These are phyloP conservation scores for Lytechinus variegatus DNA, from an alignment of 35 echinoderm and acorn worm species.

Conservation along the genomic window DNA sequence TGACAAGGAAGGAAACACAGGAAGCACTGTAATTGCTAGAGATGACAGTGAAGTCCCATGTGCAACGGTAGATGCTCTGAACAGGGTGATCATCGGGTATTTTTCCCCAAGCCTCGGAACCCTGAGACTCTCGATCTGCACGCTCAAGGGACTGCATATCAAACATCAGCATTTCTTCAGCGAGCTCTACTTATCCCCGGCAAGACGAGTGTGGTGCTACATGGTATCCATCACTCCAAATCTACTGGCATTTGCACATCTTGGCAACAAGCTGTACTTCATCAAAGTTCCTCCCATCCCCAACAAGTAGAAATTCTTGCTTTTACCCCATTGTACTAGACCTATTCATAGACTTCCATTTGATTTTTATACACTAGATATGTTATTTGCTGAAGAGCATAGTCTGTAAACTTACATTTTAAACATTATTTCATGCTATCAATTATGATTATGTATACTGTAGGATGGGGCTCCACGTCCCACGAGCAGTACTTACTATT, in stretches of 20 bases:
- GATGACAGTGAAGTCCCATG: background rate
- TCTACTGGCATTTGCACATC: background rate
- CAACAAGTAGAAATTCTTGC: background rate
- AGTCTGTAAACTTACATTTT: no score
- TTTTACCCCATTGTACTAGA: no score
- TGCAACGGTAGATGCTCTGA: background rate
- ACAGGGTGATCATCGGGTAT: slow-evolving; percentile 1
- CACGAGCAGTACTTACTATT: no score
- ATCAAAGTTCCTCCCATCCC: background rate
- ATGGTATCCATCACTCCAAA: background rate
- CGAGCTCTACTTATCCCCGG: background rate
- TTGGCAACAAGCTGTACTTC: background rate
- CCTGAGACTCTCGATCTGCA: background rate
- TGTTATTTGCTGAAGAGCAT: no score
- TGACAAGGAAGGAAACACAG: background rate
- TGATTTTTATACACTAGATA: no score
- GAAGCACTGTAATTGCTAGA: background rate
- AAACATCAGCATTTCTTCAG: background rate
- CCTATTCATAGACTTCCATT: no score
- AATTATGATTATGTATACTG: no score
- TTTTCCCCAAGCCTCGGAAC: background rate
- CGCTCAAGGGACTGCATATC: background rate
- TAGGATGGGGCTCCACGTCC: no score
- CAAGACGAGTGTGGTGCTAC: background rate
- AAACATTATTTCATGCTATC: no score